Percentiles rank a stretch among this genome's conserved stretches.
phyloP scores from a whole-genome alignment of 2,888 invertebrate genomes.

The Alsophila aescularia region DNA sequence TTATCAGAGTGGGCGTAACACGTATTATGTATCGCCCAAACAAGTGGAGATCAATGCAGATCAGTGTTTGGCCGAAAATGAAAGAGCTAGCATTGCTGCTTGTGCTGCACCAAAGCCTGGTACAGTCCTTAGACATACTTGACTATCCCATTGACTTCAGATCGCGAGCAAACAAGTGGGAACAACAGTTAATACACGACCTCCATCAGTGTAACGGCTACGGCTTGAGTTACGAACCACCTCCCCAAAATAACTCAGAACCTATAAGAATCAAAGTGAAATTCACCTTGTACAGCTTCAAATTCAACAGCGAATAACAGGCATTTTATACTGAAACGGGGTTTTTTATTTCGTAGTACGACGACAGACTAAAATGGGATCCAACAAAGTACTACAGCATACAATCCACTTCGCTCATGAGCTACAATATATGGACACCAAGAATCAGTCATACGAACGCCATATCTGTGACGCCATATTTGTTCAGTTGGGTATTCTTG shows the following conservation, averaged over 20 bases:
- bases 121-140: constrained; percentile 2
- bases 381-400: constrained; percentile 45
- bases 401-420: constrained; percentile 12
- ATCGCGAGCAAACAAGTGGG: constrained; percentile 34
- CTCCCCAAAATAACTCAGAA: constrained; percentile 12
- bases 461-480: constrained; percentile 19
- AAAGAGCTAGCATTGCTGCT: constrained; percentile 15
- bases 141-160: constrained; percentile 31
- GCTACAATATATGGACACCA: constrained; percentile 45
- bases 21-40: constrained; percentile 10
- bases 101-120: constrained; percentile 10
- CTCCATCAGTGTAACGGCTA: constrained; percentile 18
- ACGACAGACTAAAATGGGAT: constrained; percentile 54
- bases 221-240: not conserved
- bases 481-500: not conserved
- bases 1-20: constrained; percentile 12
- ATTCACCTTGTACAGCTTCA: constrained; percentile 48
- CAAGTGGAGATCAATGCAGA: not conserved
- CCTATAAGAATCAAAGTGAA: constrained; percentile 29
- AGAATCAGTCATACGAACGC: constrained; percentile 41
- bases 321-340: constrained; percentile 39
- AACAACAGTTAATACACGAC: constrained; percentile 37
- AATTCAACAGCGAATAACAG: constrained; percentile 42
- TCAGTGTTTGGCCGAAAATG: constrained; percentile 22
- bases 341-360: constrained; percentile 42